phyloP scores from a whole-genome alignment of 1,140 invertebrate species.

The Tetragonula clypearis region DNA sequence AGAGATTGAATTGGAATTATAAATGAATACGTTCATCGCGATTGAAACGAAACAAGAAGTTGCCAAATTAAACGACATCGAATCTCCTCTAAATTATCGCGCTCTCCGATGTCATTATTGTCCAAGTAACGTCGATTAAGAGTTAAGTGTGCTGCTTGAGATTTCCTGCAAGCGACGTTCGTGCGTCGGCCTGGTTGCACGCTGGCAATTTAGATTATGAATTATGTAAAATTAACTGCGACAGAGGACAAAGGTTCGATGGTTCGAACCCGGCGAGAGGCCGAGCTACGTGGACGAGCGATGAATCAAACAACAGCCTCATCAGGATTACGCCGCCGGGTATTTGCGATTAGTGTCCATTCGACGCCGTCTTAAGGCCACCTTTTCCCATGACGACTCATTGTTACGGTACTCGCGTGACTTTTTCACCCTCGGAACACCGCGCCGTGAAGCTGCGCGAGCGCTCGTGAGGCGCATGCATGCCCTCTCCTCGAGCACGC shows the following conservation, averaged over 20 bases:
- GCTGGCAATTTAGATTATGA: conserved; percentile 16
- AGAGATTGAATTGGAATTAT: too few species aligned
- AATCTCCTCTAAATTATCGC: too few species aligned
- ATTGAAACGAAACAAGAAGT: too few species aligned
- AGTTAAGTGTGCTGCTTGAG: not conserved
- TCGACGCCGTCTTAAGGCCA: conserved; percentile 44
- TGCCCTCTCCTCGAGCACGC: conserved; percentile 3
- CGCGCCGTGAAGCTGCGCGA: conserved; percentile 17
- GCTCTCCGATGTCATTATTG: too few species aligned
- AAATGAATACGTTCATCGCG: too few species aligned
- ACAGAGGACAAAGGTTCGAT: conserved; percentile 33
- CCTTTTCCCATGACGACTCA: conserved; percentile 55
- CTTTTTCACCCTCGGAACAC: conserved; percentile 50
- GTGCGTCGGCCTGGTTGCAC: not conserved
- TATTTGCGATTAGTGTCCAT: conserved; percentile 49
- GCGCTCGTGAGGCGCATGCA: conserved; percentile 3
- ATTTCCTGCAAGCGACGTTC: not conserved
- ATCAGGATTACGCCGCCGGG: conserved; percentile 49
- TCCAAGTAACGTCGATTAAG: too few species aligned
- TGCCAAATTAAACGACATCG: too few species aligned
- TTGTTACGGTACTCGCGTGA: conserved; percentile 56
- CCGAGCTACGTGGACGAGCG: conserved; percentile 29
- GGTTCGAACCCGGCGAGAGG: not conserved
- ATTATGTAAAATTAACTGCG: conserved; percentile 41
- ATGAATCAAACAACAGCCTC: conserved; percentile 55